Base-by-base conservation (phyloP, 2,797 vertebrate genomes). In the Cyprinella venusta region DNA sequence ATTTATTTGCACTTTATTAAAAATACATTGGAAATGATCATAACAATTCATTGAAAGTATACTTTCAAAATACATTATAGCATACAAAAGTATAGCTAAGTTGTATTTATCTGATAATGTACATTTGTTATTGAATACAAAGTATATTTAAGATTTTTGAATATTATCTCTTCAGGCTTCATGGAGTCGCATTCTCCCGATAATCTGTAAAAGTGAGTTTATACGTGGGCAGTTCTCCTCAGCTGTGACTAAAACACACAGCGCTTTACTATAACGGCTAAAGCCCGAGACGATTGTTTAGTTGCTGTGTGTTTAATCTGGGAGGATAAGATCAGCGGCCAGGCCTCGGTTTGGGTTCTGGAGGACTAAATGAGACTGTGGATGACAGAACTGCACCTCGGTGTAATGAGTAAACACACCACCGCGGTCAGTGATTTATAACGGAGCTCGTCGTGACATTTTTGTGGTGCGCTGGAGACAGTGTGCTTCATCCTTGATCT, bases 321-420 rank as follows among this genome's bases (percentile, higher is more conserved):
- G 24, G 18, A 54, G 50, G 82, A 83, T 82, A 83, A 78, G 83
- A 77, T 74, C 87, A 83, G 68, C 70, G 61, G 42, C 82, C 70
- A 15, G 63, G 8, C 26, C 61, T 72, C 19, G 33, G 26, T 77
- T 79, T 64, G 21, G 26, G 83, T 81, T 86, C 81, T 82, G 64
- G 33, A 54, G 83, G 83, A 86, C 84, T 82, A 79, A 84, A 84
- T 83, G 83, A 89, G 88, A 88, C 86, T 78, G 77, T 70, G 87
- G 90, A 88, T 91, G 91, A 92, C 92, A 93, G 88, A 76, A 87
- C 90, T 90, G 92, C 89, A 83, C 86, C 90, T 91, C 86, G 88
- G 90, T 92, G 90, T 93, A 93, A 93, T 94, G 93, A 93, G 91
- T 94, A 94, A 93, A 94, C 90, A 92, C 90, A 93, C 93, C 92